Evolutionary conservation across 2,797 vertebrate species (phyloP).

Genomic region (Onychomys leucogaster): DNA sequence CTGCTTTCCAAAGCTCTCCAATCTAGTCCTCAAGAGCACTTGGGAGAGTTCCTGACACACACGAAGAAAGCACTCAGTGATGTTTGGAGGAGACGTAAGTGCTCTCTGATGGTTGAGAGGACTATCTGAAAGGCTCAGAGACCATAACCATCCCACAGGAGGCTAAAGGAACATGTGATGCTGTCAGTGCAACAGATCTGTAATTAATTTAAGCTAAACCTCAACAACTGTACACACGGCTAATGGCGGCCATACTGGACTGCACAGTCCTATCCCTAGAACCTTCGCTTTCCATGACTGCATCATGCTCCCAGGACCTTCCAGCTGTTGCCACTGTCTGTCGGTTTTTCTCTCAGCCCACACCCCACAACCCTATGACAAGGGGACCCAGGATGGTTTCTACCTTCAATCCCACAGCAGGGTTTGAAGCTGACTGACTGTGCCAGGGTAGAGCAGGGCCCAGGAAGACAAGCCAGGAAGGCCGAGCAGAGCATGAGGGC

Average conservation of each 20-base stretch:
- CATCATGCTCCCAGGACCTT: rapidly evolving
- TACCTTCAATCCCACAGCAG: background rate
- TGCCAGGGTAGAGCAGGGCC: background rate
- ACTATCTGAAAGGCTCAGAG: background rate
- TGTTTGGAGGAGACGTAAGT: background rate
- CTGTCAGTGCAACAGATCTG: background rate
- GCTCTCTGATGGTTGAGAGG: background rate
- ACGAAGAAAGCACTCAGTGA: background rate
- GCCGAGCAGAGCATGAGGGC: rapidly evolving
- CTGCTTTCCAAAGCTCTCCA: background rate
- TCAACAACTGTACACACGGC: background rate
- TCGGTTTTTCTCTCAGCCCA: background rate
- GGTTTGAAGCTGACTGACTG: background rate
- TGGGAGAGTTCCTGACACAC: background rate
- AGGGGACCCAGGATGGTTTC: background rate
- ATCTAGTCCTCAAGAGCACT: background rate
- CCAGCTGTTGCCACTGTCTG: background rate
- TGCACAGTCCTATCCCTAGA: background rate
- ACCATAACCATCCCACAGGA: background rate
- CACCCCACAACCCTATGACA: background rate
- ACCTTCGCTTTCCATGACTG: background rate
- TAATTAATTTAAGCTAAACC: background rate
- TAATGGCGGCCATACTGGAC: background rate
- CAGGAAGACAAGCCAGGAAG: too few species aligned
- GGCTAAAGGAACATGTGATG: background rate